A percentile compares a stretch with the other conserved stretches of the same genome.
These are phyloP conservation scores for Pseudomyrmex pallidus DNA, from an alignment of 1,140 invertebrate genomes.

Conservation along the genomic window DNA sequence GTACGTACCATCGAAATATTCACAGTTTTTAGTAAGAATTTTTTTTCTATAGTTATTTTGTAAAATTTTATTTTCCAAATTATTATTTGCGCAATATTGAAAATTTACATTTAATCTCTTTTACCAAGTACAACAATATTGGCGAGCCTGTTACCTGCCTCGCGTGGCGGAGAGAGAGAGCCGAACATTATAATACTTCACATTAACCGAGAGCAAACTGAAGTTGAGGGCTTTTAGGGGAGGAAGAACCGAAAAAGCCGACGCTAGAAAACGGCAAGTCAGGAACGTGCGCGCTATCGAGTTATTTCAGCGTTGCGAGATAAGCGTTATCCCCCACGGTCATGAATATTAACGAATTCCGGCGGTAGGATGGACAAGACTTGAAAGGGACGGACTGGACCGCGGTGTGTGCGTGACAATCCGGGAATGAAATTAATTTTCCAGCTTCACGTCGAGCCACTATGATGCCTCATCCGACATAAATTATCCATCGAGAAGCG, in stretches of 20 bases:
- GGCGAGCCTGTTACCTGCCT: not conserved
- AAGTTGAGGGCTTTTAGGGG: conserved; percentile 49
- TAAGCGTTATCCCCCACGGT: conserved; percentile 80
- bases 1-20: not conserved
- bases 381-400: conserved; percentile 77
- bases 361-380: conserved; percentile 71
- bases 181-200: conserved; percentile 33
- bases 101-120: no score
- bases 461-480: conserved; percentile 63
- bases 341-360: conserved; percentile 82
- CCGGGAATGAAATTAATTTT: conserved; percentile 77
- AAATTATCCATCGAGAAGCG: conserved; percentile 66
- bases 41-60: not conserved
- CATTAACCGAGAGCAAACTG: conserved; percentile 50
- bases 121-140: conserved; percentile 7
- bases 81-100: not conserved
- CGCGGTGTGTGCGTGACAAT: conserved; percentile 71
- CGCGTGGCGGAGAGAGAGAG: not conserved
- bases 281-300: conserved; percentile 79
- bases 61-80: not conserved
- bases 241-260: conserved; percentile 71
- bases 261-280: conserved; percentile 79
- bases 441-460: conserved; percentile 62
- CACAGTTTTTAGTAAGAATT: not conserved
- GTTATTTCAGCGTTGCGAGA: conserved; percentile 80